Base-by-base conservation (phyloP, 2,797 vertebrate species). In the Helarctos malayanus region DNA sequence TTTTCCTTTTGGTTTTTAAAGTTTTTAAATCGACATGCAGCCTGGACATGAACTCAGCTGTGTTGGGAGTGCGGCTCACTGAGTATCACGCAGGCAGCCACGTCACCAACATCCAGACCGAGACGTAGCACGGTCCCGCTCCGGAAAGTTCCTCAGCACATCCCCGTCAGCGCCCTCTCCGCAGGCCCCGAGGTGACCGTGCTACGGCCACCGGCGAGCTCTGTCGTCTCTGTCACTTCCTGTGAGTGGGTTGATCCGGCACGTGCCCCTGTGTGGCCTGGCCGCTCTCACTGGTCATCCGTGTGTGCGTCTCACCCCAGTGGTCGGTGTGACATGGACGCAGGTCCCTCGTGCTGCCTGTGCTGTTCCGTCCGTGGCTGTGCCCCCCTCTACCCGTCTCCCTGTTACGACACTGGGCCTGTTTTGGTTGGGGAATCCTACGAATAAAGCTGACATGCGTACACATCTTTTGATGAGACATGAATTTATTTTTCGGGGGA, bases 171-270 rank as follows among this genome's bases (percentile, higher is more conserved):
- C 1, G 0, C 38, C 11, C 5, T 54, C 15, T 10, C 32, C 78
- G 35, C 21, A 7, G 8, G 2, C 9, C 54, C 18, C 0, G 18
- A 14, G 6, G 35, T 1, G 9, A 14, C 18, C 32, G 1, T 2
- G 0, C 23, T 11, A 5, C 0, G 5, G 47, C 29, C 1, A 0
- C 1, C 0, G 1, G 0, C 16, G 7, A 11, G 23, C 15, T 23
- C 10, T 8, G 14, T 49, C 87, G 3, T 32, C 5, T 45, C 69
- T 41, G 12, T 29, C 25, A 10, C 59, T 32, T 49, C 5, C 2
- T 21, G 6, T 0, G 5, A 15, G n/a, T 6, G 21, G 25, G 16
- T 16, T 23, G 7, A 27, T 2, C 16, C 2, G 2, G 32, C 1
- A 15, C 2, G 1, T 1, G 0, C 6, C 0, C 2, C 19, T 7